phyloP scores from a whole-genome alignment of 2,888 invertebrate species.

The Rhimphoctona megacephalus region DNA sequence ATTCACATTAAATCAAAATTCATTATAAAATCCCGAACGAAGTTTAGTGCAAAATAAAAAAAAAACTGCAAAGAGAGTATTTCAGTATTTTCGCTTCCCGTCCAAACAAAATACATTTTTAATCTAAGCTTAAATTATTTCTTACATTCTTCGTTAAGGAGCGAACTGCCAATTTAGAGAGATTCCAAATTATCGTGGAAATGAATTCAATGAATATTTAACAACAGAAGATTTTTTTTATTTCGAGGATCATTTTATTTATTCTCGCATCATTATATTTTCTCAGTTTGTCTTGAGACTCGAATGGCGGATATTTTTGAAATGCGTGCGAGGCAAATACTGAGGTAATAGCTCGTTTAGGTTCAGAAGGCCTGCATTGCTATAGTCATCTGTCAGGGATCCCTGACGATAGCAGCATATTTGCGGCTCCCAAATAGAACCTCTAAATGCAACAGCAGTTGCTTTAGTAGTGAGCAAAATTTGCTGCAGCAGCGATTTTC shows the following conservation, averaged over 20 bases:
- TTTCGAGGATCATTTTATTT: neutral
- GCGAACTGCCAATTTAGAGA: neutral
- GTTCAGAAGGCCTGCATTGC: slow-evolving; percentile 3
- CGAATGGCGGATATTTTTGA: neutral
- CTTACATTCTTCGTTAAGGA: neutral
- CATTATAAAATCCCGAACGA: neutral
- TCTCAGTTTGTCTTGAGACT: neutral
- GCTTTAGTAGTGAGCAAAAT: slow-evolving; percentile 29
- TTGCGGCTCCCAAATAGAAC: slow-evolving; percentile 61
- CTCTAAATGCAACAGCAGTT: slow-evolving; percentile 59
- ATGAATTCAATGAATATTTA: slow-evolving; percentile 44
- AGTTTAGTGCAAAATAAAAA: no score
- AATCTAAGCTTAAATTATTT: slow-evolving; percentile 4
- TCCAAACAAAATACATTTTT: neutral
- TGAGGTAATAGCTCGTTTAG: neutral
- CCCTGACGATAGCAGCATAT: slow-evolving; percentile 32
- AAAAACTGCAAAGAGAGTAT: neutral
- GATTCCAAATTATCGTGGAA: slow-evolving; percentile 1
- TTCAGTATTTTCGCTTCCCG: neutral
- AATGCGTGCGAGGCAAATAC: neutral
- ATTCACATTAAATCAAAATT: neutral
- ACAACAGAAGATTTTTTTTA: neutral
- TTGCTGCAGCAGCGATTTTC: slow-evolving; percentile 59
- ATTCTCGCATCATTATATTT: neutral
- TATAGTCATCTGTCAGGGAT: slow-evolving; percentile 34